A percentile compares a stretch with the other conserved stretches of the same genome.
These are phyloP conservation scores for Apamea monoglypha DNA, from an alignment of 2,888 invertebrate genomes.

Conservation along the genomic window DNA sequence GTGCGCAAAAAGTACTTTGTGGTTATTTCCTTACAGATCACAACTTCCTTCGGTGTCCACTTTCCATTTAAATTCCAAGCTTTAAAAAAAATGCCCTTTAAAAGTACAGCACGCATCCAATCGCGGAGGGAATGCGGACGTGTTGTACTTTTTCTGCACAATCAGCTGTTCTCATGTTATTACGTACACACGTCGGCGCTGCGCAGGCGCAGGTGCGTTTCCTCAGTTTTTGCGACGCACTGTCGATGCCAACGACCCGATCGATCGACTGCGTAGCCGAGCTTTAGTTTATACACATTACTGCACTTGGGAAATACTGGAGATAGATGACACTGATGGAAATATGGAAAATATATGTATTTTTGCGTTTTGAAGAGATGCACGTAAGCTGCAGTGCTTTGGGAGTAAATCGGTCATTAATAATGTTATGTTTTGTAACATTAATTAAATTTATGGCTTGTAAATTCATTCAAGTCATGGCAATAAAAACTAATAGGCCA, in stretches of 20 bases:
- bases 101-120: conserved; percentile 50
- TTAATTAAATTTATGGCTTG: not conserved
- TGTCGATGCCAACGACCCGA: conserved; percentile 56
- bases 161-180: conserved; percentile 58
- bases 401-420: not conserved
- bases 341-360: not conserved
- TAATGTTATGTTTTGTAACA: not conserved
- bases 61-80: conserved; percentile 27
- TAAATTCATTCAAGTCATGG: not conserved
- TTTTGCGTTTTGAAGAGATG: not conserved
- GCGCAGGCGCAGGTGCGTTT: conserved; percentile 52
- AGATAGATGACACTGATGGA: not conserved
- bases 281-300: conserved; percentile 19
- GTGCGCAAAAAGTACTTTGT: not conserved
- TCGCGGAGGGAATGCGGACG: conserved; percentile 61
- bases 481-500: not conserved
- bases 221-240: conserved; percentile 57
- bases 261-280: conserved; percentile 8
- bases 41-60: not conserved
- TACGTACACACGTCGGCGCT: conserved; percentile 42
- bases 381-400: not conserved
- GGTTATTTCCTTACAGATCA: conserved; percentile 7
- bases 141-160: conserved; percentile 49
- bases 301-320: not conserved
- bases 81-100: conserved; percentile 34